Evolutionary conservation across 2,888 invertebrate species (phyloP).

Genomic region (Desoria tigrina): DNA sequence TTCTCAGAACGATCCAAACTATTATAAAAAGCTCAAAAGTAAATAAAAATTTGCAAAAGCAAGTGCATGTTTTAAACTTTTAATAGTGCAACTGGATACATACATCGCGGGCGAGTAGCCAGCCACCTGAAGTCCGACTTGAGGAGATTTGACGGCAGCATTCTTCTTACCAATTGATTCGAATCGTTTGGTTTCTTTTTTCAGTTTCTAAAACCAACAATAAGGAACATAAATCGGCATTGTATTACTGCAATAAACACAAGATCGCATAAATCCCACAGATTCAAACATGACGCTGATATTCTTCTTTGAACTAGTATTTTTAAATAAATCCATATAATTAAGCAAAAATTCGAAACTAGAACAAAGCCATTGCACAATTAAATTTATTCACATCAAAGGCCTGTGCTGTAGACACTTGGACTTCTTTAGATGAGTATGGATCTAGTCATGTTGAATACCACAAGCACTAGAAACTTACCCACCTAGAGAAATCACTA

Average conservation of each 20-base stretch:
- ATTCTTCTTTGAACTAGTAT: too few relatives aligned
- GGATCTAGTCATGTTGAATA: constrained; percentile 50
- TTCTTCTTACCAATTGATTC: too few relatives aligned
- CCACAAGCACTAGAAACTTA: constrained; percentile 52
- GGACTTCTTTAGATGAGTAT: constrained; percentile 53
- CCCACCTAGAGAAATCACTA: constrained; percentile 50
- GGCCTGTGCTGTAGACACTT: constrained; percentile 33
- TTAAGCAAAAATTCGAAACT: too few relatives aligned
- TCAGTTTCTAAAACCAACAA: constrained; percentile 7
- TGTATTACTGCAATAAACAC: too few relatives aligned
- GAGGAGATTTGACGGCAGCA: background rate
- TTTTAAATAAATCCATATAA: too few relatives aligned
- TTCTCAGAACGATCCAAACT: constrained; percentile 9
- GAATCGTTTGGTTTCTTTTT: background rate
- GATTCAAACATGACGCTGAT: too few relatives aligned
- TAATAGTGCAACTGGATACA: too few relatives aligned
- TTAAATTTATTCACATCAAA: too few relatives aligned
- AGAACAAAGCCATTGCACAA: too few relatives aligned
- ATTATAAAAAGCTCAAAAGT: too few relatives aligned
- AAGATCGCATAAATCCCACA: too few relatives aligned
- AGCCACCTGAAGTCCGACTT: background rate
- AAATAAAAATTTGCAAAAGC: background rate
- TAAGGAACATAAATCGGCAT: too few relatives aligned
- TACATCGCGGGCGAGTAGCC: constrained; percentile 4
- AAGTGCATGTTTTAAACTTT: background rate